phyloP scores from a whole-genome alignment of 2,113 vertebrate genomes.

The Nannobrachium achirus region DNA sequence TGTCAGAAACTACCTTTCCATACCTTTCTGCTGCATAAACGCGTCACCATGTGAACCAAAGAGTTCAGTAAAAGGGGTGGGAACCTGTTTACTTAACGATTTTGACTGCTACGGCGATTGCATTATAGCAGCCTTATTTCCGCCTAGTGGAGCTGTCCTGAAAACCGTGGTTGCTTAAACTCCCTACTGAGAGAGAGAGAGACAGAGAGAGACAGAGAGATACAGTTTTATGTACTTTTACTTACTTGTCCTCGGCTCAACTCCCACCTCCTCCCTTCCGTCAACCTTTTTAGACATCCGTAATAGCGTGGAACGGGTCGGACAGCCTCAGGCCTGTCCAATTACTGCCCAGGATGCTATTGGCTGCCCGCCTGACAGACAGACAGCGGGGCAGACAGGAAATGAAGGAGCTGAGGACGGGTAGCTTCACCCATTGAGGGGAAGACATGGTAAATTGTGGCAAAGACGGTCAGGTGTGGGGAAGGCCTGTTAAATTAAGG shows the following conservation, averaged over 20 bases:
- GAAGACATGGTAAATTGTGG: constrained; percentile 39
- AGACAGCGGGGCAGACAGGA: constrained; percentile 59
- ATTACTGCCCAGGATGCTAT: constrained; percentile 60
- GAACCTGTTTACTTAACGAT: too few relatives aligned
- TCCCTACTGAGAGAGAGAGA: constrained; percentile 13
- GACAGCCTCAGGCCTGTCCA: constrained; percentile 50
- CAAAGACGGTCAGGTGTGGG: constrained; percentile 52
- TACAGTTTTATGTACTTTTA: too few relatives aligned
- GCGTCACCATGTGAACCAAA: too few relatives aligned
- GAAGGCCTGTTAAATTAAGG: constrained; percentile 57
- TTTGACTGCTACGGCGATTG: too few relatives aligned
- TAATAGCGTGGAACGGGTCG: constrained; percentile 46
- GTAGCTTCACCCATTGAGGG: constrained; percentile 39
- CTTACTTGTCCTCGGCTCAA: background rate
- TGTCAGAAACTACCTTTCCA: too few relatives aligned
- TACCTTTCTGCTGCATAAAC: too few relatives aligned
- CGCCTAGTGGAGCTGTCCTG: too few relatives aligned
- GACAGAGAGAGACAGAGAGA: constrained; percentile 28
- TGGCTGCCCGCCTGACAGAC: constrained; percentile 51
- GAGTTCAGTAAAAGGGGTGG: too few relatives aligned
- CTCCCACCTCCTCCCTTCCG: background rate
- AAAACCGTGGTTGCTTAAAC: too few relatives aligned
- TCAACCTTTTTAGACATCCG: constrained; percentile 41
- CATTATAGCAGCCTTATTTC: too few relatives aligned
- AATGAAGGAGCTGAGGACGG: constrained; percentile 54